A percentile compares a stretch with the other conserved stretches of the same genome.
Conservation (phyloP, 2,797 vertebrate genomes). For the Silurus lanzhouensis region DNA sequence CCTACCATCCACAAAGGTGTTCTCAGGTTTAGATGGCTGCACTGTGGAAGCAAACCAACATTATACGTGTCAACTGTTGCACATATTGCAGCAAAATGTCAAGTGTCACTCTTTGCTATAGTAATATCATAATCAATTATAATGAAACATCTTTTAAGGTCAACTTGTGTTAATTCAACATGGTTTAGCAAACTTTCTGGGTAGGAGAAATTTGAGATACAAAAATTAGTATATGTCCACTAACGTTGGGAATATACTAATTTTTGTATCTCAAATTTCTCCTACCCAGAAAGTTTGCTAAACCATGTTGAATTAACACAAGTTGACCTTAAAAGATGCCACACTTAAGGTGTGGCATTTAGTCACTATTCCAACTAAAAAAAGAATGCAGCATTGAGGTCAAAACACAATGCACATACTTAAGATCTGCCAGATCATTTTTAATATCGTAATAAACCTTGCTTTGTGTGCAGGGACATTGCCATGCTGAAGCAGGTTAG, state of each 20-base stretch:
- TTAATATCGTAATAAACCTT: too few species aligned
- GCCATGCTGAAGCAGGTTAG: not conserved
- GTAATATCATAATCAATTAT: not conserved
- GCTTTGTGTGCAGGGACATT: not conserved
- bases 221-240: not conserved
- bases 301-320: too few species aligned
- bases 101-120: not conserved
- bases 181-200: too few species aligned
- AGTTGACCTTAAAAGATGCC: not conserved
- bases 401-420: too few species aligned
- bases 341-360: too few species aligned
- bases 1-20: constrained; percentile 52
- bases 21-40: constrained; percentile 33
- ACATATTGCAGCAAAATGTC: not conserved
- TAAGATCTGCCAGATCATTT: not conserved
- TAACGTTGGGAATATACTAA: too few species aligned
- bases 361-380: too few species aligned
- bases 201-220: not conserved
- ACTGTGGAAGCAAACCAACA: constrained; percentile 36
- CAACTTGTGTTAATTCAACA: not conserved
- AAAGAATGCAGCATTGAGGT: too few species aligned
- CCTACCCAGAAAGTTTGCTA: not conserved
- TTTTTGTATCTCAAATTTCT: not conserved
- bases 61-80: not conserved
- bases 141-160: too few species aligned